These are phyloP conservation scores for Stenichneumon culpator DNA, from an alignment of 2,888 invertebrate genomes.

Conservation along the genomic window DNA sequence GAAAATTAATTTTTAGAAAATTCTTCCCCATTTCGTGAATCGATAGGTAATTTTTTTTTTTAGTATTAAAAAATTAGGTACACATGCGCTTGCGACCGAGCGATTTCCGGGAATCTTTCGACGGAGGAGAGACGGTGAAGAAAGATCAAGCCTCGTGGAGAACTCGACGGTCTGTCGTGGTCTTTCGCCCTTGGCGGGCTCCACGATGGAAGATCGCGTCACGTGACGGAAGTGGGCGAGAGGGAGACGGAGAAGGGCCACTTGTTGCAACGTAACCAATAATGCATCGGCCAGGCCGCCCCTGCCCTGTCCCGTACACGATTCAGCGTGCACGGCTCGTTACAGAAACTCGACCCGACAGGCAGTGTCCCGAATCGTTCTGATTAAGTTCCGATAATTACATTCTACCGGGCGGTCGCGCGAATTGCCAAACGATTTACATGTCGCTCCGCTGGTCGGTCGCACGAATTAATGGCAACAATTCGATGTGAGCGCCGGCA, in stretches of 20 bases:
- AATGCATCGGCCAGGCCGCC: constrained; percentile 5
- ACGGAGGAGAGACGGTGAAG: not conserved
- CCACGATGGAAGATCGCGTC: constrained; percentile 6
- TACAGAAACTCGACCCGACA: not conserved
- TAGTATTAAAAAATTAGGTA: no score
- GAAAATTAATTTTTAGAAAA: no score
- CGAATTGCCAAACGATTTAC: not conserved
- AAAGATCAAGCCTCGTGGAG: not conserved
- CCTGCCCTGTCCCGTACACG: not conserved
- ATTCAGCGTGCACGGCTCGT: constrained; percentile 10
- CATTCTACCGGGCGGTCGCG: not conserved
- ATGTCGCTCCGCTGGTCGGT: not conserved
- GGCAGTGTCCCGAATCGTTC: not conserved
- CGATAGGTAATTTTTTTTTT: no score
- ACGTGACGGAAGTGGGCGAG: not conserved
- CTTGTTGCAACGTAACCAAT: constrained; percentile 44
- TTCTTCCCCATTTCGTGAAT: no score
- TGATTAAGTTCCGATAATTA: constrained; percentile 25
- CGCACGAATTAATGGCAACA: not conserved
- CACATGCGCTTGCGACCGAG: no score
- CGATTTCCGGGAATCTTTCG: no score
- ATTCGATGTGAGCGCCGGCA: no score
- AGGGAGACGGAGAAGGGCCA: constrained; percentile 21
- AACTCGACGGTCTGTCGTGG: not conserved
- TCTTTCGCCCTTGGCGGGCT: not conserved